phyloP scores from a whole-genome alignment of 2,797 vertebrate genomes.

The Phrynocephalus forsythii region DNA sequence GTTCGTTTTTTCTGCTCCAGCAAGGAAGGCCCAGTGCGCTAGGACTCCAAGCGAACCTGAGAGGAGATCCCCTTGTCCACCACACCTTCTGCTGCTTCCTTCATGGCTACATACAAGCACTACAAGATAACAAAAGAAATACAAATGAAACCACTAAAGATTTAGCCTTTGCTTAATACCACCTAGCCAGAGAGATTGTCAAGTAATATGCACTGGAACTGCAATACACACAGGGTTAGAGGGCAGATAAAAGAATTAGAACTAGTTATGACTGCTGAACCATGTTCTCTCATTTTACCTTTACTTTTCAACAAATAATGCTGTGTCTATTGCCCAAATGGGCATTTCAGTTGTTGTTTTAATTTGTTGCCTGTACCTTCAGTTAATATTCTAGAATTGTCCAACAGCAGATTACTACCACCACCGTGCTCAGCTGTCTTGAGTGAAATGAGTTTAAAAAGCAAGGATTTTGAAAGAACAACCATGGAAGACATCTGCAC shows the following conservation, averaged over 20 bases:
- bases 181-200: neutral
- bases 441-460: neutral
- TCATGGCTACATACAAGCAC: constrained; percentile 88
- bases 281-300: neutral
- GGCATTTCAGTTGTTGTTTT: no score
- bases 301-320: fast-evolving
- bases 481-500: neutral
- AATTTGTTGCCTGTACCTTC: no score
- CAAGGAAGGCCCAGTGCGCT: constrained; percentile 91
- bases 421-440: neutral
- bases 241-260: neutral
- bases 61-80: constrained; percentile 96
- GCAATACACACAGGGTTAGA: neutral
- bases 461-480: neutral
- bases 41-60: constrained; percentile 92
- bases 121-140: constrained; percentile 60
- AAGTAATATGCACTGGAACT: constrained; percentile 1
- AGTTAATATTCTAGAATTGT: neutral
- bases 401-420: neutral
- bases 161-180: fast-evolving
- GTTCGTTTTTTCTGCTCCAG: constrained; percentile 82
- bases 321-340: neutral
- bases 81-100: constrained; percentile 93
- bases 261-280: neutral
- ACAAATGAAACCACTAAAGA: neutral